Evolutionary conservation across 2,797 vertebrate genomes (phyloP).

Genomic region (Rhabdomys pumilio): DNA sequence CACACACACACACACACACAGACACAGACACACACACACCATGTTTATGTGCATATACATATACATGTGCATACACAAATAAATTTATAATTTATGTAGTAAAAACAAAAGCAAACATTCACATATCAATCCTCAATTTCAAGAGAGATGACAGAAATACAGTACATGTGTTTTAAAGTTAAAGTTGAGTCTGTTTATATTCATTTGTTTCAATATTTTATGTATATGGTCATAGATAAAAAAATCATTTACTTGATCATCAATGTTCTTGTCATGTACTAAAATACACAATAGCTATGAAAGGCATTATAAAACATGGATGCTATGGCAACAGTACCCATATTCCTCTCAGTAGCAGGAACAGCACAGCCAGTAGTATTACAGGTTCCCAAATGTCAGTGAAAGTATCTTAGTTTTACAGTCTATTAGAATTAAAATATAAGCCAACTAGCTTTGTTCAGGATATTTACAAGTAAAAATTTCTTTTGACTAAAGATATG

Average conservation of each 20-base stretch:
- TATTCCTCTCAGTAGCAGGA: not conserved
- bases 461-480: not conserved
- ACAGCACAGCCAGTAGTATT: not conserved
- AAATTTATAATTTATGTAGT: not conserved
- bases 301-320: not conserved
- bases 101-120: not conserved
- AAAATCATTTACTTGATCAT: not conserved
- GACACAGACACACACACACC: not conserved
- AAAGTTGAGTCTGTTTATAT: not conserved
- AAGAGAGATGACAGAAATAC: not conserved
- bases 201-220: conserved; percentile 29
- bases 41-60: not conserved
- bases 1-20: not conserved
- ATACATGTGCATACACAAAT: not conserved
- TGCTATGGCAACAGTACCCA: not conserved
- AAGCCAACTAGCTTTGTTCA: conserved; percentile 50
- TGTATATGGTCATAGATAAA: not conserved
- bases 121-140: not conserved
- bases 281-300: not conserved
- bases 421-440: conserved; percentile 12
- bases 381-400: not conserved
- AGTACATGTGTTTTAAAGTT: not conserved
- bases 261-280: not conserved
- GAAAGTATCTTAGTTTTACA: not conserved
- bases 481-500: not conserved